phyloP scores from a whole-genome alignment of 2,113 vertebrate species.

The Emydura subglobosa region DNA sequence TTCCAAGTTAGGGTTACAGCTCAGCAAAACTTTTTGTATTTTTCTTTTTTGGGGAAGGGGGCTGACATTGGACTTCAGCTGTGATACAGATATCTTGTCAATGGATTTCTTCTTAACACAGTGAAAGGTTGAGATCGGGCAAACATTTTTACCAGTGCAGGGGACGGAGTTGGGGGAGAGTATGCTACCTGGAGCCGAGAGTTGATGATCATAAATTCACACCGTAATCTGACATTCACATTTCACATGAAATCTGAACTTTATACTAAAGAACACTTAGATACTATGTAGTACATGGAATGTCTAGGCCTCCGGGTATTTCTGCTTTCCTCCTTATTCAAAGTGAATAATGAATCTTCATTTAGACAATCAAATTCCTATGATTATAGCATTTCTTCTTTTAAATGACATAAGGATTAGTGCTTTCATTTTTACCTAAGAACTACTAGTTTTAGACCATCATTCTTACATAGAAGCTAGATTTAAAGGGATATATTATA shows the following conservation, averaged over 20 bases:
- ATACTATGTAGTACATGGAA: background rate
- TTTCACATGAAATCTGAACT: slow-evolving; percentile 46
- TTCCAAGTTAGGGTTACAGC: slow-evolving; percentile 60
- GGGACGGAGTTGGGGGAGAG: background rate
- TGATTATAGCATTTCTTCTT: background rate
- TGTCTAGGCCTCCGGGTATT: background rate
- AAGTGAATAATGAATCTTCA: background rate
- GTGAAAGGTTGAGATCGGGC: slow-evolving; percentile 42
- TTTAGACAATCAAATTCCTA: background rate
- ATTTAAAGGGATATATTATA: background rate
- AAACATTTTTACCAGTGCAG: slow-evolving; percentile 61
- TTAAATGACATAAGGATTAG: background rate
- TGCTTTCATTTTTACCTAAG: background rate
- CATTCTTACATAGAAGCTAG: background rate
- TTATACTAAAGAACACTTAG: slow-evolving; percentile 13
- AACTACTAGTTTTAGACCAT: background rate
- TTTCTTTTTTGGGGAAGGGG: slow-evolving; percentile 50
- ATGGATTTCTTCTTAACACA: slow-evolving; percentile 56
- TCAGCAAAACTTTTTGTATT: slow-evolving; percentile 70
- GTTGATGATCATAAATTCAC: slow-evolving; percentile 48
- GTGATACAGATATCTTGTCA: slow-evolving; percentile 64
- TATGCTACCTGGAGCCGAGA: slow-evolving; percentile 31
- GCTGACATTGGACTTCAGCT: slow-evolving; percentile 71
- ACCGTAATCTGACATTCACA: slow-evolving; percentile 46
- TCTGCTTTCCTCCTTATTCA: slow-evolving; percentile 24